A percentile compares a stretch with the other conserved stretches of the same genome.
phyloP scores from a whole-genome alignment of 2,888 invertebrate species.

The Zootermopsis nevadensis region DNA sequence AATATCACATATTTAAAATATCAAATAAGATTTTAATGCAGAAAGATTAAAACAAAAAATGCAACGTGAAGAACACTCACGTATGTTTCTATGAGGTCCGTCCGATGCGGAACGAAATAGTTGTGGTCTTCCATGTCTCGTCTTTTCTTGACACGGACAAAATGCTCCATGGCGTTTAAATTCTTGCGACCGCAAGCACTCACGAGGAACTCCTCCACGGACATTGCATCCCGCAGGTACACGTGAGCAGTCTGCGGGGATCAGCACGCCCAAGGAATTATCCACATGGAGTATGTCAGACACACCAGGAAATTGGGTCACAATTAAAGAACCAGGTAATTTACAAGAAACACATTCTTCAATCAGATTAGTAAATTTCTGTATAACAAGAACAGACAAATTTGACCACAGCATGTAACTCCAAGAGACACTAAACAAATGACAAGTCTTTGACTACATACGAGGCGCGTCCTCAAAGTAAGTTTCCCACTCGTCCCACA shows the following conservation, averaged over 20 bases:
- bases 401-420: no score
- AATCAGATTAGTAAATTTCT: no score
- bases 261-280: constrained; percentile 41
- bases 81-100: constrained; percentile 94
- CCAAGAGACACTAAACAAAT: no score
- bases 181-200: constrained; percentile 92
- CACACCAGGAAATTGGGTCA: constrained; percentile 20
- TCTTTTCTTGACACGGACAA: constrained; percentile 93
- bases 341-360: no score
- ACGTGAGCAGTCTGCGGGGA: constrained; percentile 76
- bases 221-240: constrained; percentile 90
- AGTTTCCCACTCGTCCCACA: no score
- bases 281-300: constrained; percentile 41
- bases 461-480: no score
- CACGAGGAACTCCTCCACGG: constrained; percentile 94
- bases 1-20: not conserved
- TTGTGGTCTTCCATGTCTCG: constrained; percentile 96
- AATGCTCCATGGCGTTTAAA: constrained; percentile 94
- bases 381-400: no score
- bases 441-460: no score
- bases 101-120: constrained; percentile 95
- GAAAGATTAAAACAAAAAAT: not conserved
- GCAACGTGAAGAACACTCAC: constrained; percentile 71
- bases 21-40: not conserved
- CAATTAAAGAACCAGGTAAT: no score